Conservation (phyloP, 2,113 vertebrate genomes). For the Saiga tatarica region DNA sequence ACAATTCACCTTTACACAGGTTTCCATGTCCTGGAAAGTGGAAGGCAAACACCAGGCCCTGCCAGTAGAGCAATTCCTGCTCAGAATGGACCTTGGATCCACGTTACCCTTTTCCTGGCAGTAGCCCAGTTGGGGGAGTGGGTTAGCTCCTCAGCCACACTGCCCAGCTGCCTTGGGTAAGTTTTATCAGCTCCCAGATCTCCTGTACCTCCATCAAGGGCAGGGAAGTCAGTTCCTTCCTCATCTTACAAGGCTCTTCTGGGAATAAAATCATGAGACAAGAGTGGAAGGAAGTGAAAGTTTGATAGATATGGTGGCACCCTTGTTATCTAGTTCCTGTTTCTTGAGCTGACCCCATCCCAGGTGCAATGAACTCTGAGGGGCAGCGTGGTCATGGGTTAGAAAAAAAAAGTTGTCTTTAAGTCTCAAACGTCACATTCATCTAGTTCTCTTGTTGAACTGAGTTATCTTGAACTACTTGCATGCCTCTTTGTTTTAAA, state of each 20-base stretch:
- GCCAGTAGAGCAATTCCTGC: not conserved
- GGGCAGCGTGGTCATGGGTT: not conserved
- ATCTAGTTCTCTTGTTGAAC: not conserved
- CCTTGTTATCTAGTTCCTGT: not conserved
- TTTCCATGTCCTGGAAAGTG: not conserved
- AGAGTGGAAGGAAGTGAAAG: not conserved
- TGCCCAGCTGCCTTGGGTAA: not conserved
- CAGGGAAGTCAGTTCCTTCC: not conserved
- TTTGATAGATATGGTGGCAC: not conserved
- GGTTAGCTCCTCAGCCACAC: not conserved
- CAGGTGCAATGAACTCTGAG: not conserved
- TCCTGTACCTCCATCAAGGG: not conserved
- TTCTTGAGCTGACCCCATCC: not conserved
- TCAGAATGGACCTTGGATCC: too few species aligned
- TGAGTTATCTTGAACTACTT: not conserved
- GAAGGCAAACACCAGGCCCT: not conserved
- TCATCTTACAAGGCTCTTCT: not conserved
- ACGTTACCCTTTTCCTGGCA: not conserved
- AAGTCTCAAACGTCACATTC: not conserved
- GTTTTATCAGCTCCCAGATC: not conserved
- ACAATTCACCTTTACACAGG: not conserved
- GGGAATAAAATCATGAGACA: not conserved
- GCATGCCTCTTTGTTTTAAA: not conserved
- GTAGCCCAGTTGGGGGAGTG: rapidly evolving
- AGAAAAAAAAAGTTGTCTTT: not conserved